These are phyloP conservation scores for Corythaeola cristata DNA, from an alignment of 2,113 vertebrate species.

Conservation along the genomic window DNA sequence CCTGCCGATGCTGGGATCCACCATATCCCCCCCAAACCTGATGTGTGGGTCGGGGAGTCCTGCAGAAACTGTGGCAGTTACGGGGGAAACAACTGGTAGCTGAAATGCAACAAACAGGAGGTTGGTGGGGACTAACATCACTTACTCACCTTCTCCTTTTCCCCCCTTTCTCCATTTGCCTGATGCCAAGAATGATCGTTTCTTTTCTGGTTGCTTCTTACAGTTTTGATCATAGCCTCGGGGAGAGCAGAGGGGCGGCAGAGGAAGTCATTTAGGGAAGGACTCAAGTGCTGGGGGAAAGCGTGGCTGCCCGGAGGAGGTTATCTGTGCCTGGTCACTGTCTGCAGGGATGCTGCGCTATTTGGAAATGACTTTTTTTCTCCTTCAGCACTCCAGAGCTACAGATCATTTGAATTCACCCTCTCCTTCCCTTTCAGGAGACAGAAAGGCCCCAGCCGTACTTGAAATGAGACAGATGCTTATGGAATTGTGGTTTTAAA, in stretches of 20 bases:
- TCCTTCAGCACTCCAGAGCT: conserved; percentile 42
- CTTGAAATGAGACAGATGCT: conserved; percentile 71
- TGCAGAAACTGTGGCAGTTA: neutral
- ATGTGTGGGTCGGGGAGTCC: neutral
- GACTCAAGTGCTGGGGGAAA: neutral
- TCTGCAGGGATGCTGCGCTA: conserved; percentile 19
- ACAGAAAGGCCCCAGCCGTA: conserved; percentile 58
- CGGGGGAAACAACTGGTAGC: neutral
- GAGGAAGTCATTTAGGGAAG: neutral
- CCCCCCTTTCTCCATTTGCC: neutral
- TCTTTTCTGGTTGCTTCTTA: neutral
- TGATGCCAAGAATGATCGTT: neutral
- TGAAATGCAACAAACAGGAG: neutral
- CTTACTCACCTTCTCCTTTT: neutral
- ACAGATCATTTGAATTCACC: conserved; percentile 63
- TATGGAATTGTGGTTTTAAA: conserved; percentile 64
- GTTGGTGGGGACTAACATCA: neutral
- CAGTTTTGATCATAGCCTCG: neutral
- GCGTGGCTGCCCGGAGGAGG: neutral
- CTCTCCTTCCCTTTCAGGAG: conserved; percentile 52
- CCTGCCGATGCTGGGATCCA: neutral
- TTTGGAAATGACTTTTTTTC: conserved; percentile 28
- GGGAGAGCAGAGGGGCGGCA: neutral
- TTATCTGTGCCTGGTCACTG: conserved; percentile 15
- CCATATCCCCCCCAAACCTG: neutral